These are phyloP conservation scores for Eupithecia dodoneata DNA, from an alignment of 2,888 invertebrate species.

Conservation along the genomic window DNA sequence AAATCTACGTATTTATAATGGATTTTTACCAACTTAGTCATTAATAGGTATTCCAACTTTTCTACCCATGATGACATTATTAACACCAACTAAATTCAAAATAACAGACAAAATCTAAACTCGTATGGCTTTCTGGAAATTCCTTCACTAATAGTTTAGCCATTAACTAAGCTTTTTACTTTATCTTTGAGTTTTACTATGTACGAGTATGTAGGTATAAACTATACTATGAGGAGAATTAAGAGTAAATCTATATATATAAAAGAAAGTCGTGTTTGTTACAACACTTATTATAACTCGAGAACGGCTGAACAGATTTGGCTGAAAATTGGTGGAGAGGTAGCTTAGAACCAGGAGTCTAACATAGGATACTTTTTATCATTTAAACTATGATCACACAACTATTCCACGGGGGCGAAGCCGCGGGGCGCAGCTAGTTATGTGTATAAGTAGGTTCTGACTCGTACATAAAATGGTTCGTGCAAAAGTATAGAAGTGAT, in stretches of 20 bases:
- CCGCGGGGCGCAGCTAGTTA: no score
- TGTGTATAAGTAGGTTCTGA: not conserved
- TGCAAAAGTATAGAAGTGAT: conserved; percentile 20
- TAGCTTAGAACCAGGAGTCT: no score
- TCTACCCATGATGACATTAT: not conserved
- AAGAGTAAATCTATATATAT: no score
- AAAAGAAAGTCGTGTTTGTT: no score
- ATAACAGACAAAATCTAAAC: not conserved
- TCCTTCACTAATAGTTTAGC: not conserved
- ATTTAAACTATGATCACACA: no score
- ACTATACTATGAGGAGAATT: no score
- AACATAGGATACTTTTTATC: no score
- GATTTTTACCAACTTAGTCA: conserved; percentile 9
- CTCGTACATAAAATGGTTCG: conserved; percentile 4
- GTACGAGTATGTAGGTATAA: no score
- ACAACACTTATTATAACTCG: no score
- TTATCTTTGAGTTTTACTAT: not conserved
- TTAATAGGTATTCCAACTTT: not conserved
- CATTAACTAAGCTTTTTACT: not conserved
- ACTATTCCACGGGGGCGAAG: no score
- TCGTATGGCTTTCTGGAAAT: not conserved
- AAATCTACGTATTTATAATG: conserved; percentile 21
- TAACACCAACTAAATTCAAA: not conserved
- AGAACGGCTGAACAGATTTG: no score
- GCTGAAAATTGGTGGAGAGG: no score